Evolutionary conservation across 2,888 invertebrate species (phyloP).

Genomic region (Aphrophora alni): DNA sequence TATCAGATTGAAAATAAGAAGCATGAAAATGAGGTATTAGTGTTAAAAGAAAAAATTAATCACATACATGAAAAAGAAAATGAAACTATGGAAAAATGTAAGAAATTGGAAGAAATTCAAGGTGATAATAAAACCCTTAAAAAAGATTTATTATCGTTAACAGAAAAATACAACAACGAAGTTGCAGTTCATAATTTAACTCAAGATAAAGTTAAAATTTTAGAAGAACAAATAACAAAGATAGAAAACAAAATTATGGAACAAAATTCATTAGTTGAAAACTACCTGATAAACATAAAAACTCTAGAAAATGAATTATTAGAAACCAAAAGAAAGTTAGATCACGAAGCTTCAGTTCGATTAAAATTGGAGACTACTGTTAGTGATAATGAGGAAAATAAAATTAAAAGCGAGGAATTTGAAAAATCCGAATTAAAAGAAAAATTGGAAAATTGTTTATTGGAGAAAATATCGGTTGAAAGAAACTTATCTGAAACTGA

Average conservation of each 20-base stretch:
- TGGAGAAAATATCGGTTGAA: constrained; percentile 1
- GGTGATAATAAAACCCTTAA: background rate
- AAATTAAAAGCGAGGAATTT: background rate
- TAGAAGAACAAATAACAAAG: background rate
- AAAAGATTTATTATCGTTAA: background rate
- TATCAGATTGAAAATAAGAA: constrained; percentile 34
- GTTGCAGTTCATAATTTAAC: background rate
- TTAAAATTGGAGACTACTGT: background rate
- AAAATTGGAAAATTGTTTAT: background rate
- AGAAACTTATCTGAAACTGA: constrained; percentile 9
- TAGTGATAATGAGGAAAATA: background rate
- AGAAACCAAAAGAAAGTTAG: background rate
- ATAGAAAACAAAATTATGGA: background rate
- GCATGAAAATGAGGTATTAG: constrained; percentile 36
- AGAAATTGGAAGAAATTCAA: background rate
- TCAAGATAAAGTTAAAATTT: background rate
- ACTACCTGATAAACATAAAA: background rate
- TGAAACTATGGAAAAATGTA: background rate
- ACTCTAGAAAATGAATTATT: constrained; percentile 27
- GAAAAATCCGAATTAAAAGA: constrained; percentile 2
- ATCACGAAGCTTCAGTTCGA: background rate
- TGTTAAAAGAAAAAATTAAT: background rate
- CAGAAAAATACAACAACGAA: background rate
- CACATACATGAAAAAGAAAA: constrained; percentile 31
- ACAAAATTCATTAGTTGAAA: background rate